These are phyloP conservation scores for Lagopus muta DNA, from an alignment of 2,113 vertebrate species.

Conservation along the genomic window DNA sequence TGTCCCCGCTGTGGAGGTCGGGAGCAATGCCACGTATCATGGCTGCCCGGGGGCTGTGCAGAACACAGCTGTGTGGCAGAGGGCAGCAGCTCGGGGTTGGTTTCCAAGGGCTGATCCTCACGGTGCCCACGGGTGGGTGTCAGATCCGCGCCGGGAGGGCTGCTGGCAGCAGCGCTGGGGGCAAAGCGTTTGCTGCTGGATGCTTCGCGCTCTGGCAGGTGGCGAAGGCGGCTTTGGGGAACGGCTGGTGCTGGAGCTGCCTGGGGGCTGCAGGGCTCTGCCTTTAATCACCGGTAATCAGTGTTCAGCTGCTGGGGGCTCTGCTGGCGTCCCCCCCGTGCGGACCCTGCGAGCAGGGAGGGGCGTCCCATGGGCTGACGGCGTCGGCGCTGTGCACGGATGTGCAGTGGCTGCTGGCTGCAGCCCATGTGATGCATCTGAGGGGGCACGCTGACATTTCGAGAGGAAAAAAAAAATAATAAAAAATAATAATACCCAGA, in stretches of 20 bases:
- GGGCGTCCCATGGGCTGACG: background rate
- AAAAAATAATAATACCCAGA: background rate
- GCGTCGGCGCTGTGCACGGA: background rate
- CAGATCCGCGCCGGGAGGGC: conserved; percentile 5
- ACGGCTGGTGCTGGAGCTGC: background rate
- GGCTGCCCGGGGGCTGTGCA: background rate
- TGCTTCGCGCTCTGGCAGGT: background rate
- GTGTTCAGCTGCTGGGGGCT: background rate
- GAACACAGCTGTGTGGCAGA: no score
- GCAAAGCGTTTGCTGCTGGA: background rate
- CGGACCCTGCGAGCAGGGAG: background rate
- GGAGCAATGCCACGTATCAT: background rate
- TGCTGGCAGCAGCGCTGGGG: background rate
- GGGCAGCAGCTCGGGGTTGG: background rate
- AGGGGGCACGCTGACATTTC: conserved; percentile 38
- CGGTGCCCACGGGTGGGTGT: conserved; percentile 54
- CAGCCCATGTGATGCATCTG: background rate
- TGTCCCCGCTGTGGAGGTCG: accelerated
- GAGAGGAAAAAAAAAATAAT: background rate
- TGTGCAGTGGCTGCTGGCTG: background rate
- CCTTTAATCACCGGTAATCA: accelerated
- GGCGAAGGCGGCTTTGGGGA: background rate
- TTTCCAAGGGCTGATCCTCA: conserved; percentile 29
- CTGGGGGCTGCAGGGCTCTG: background rate
- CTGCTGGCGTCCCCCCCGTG: background rate